These are phyloP conservation scores for Callocephalon fimbriatum DNA, from an alignment of 2,113 vertebrate genomes.

Conservation along the genomic window DNA sequence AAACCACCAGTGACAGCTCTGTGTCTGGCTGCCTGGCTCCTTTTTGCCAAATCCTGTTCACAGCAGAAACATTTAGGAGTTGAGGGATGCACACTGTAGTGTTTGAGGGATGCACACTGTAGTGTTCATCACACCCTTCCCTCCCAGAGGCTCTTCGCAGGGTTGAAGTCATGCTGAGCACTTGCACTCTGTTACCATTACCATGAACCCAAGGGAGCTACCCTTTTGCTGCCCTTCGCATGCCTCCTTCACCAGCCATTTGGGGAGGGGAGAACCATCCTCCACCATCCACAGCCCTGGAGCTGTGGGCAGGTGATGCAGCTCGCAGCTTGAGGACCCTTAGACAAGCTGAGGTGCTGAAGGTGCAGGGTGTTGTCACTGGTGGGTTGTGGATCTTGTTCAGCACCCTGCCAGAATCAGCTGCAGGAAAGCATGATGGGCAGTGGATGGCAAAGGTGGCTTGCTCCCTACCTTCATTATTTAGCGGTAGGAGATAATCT, in stretches of 20 bases:
- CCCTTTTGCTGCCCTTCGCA: slow-evolving; percentile 49
- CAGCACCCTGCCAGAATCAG: slow-evolving; percentile 59
- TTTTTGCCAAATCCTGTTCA: not conserved
- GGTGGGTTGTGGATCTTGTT: not conserved
- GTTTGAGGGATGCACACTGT: not conserved
- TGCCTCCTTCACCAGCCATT: slow-evolving; percentile 70
- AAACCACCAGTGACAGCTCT: not conserved
- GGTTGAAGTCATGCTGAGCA: not conserved
- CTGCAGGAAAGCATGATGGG: not conserved
- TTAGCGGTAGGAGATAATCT: not conserved
- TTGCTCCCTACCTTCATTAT: not conserved
- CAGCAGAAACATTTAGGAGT: not conserved
- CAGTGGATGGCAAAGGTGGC: not conserved
- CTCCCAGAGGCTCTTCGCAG: slow-evolving; percentile 13
- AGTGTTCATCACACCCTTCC: slow-evolving; percentile 61
- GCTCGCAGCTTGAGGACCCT: not conserved
- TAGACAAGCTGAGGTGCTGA: not conserved
- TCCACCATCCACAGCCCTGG: not conserved
- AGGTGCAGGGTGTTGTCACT: not conserved
- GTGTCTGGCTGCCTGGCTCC: not conserved
- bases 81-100: not conserved
- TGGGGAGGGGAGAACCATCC: not conserved
- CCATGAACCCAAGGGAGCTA: slow-evolving; percentile 54
- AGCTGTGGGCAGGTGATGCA: not conserved
- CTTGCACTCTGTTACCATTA: not conserved